phyloP scores from a whole-genome alignment of 2,113 vertebrate species.

The Macrotus californicus region DNA sequence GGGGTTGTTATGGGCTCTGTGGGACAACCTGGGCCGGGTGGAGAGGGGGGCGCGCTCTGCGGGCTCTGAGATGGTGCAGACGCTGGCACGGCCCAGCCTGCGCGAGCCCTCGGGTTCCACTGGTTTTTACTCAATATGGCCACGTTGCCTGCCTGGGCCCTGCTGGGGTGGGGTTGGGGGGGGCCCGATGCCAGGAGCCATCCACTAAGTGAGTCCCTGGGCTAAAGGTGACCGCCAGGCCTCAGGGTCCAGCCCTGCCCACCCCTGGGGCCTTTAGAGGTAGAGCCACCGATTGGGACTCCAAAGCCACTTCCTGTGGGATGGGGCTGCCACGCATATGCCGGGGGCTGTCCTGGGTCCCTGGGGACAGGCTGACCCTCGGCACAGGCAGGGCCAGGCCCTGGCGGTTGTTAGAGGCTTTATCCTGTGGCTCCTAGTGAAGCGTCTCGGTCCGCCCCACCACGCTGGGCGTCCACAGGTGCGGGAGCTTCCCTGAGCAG shows the following conservation, averaged over 20 bases:
- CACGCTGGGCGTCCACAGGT: neutral
- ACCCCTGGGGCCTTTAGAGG: neutral
- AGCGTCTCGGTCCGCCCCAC: neutral
- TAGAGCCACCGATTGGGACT: neutral
- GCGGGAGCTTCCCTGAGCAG: neutral
- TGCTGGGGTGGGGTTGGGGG: conserved; percentile 41
- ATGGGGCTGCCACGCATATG: fast-evolving
- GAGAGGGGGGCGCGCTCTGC: conserved; percentile 76
- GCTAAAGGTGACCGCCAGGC: conserved; percentile 12
- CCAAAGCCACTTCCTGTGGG: neutral
- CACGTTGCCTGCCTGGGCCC: conserved; percentile 88
- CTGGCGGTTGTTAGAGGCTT: too few species aligned
- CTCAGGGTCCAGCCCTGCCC: neutral
- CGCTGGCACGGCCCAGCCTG: conserved; percentile 86
- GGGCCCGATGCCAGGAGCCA: conserved; percentile 42
- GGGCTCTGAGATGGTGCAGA: conserved; percentile 97
- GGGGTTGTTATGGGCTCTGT: conserved; percentile 81
- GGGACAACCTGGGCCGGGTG: conserved; percentile 79
- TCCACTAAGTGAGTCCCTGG: neutral
- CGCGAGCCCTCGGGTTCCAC: conserved; percentile 87
- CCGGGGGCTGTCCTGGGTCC: too few species aligned
- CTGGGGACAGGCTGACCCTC: neutral
- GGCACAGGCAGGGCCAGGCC: neutral
- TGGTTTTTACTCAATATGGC: conserved; percentile 99
- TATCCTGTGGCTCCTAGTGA: neutral